Percentiles rank a stretch among this genome's conserved stretches.
Conservation (phyloP, 2,888 invertebrate species). For the Lissonota sp. region DNA sequence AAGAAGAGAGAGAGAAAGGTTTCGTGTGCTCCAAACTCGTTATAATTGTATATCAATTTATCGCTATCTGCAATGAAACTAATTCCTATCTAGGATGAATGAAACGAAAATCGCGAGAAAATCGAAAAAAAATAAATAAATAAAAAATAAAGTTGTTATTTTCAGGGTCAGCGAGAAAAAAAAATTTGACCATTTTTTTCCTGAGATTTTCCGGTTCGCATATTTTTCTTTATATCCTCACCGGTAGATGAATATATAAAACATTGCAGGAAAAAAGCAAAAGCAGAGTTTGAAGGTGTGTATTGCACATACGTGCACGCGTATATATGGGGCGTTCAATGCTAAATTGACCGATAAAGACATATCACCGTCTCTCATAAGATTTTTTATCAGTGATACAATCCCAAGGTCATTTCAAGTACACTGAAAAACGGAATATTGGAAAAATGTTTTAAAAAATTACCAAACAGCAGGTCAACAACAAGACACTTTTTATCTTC, state of each 20-base stretch:
- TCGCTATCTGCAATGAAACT: neutral
- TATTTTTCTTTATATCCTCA: conserved; percentile 6
- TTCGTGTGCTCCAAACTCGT: neutral
- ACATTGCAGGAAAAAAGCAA: conserved; percentile 17
- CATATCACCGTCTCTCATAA: no score
- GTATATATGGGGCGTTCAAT: conserved; percentile 14
- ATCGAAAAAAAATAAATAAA: neutral
- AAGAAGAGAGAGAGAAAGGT: conserved; percentile 3
- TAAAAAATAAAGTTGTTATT: neutral
- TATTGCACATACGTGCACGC: conserved; percentile 8
- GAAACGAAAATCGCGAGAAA: neutral
- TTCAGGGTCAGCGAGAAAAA: neutral
- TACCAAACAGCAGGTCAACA: no score
- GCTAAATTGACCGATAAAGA: no score
- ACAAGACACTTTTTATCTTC: no score
- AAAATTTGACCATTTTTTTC: neutral
- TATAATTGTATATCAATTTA: conserved; percentile 2
- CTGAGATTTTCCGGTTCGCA: neutral
- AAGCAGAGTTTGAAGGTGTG: conserved; percentile 35
- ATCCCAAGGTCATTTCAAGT: no score
- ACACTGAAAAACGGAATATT: no score
- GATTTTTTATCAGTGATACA: no score
- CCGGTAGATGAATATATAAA: neutral
- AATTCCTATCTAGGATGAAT: no score
- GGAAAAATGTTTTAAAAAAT: no score